Conservation (phyloP, 1,140 invertebrate species). For the Cydia splendana region DNA sequence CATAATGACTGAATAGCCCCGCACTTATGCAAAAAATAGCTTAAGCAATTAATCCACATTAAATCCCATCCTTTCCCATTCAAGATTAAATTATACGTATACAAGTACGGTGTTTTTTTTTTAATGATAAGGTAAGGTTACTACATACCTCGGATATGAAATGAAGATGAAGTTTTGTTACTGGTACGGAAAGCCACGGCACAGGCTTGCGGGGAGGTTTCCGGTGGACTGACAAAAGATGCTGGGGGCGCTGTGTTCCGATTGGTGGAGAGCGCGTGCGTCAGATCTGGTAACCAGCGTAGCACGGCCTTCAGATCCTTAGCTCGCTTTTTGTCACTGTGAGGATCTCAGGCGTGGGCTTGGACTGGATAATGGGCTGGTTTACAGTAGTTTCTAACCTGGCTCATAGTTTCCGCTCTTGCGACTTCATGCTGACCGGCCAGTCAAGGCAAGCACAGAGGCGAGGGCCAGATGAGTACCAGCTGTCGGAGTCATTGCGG, state of each 20-base stretch:
- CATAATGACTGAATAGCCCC: not conserved
- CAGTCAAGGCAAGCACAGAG: too few relatives aligned
- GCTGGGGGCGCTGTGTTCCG: constrained; percentile 42
- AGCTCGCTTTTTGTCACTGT: not conserved
- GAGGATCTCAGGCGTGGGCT: too few relatives aligned
- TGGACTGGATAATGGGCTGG: too few relatives aligned
- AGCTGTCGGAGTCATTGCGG: too few relatives aligned
- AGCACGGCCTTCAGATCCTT: not conserved
- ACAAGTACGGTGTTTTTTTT: not conserved
- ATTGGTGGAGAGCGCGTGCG: not conserved
- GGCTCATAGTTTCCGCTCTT: too few relatives aligned
- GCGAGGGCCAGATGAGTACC: too few relatives aligned
- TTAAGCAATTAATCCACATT: not conserved
- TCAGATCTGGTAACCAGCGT: not conserved
- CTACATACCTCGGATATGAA: constrained; percentile 13
- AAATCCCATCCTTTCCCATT: not conserved
- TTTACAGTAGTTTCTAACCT: too few relatives aligned
- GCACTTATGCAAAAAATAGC: not conserved
- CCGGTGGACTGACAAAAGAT: constrained; percentile 42
- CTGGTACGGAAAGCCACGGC: not conserved
- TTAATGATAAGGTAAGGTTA: not conserved
- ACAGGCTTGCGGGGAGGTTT: not conserved
- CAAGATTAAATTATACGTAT: not conserved
- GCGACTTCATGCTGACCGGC: too few relatives aligned
- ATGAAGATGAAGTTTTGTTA: constrained; percentile 23